Conservation (phyloP, 2,888 invertebrate species). For the Hemaris fuciformis region DNA sequence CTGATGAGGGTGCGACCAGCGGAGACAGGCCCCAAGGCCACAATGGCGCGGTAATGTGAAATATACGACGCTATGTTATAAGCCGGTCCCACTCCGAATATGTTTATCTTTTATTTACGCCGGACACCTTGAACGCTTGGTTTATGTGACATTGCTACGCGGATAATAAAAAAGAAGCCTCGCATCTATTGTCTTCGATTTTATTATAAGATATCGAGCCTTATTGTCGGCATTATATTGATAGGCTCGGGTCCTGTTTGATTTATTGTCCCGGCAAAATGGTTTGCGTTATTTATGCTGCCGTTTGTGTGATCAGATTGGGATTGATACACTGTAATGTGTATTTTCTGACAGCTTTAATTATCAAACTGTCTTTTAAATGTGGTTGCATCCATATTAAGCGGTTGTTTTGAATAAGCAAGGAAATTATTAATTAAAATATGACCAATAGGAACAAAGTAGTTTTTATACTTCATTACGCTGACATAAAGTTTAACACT, state of each 20-base stretch:
- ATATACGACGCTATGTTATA: neutral
- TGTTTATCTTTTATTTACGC: conserved; percentile 7
- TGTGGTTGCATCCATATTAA: no score
- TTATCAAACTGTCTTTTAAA: no score
- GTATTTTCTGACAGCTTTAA: neutral
- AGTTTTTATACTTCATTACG: neutral
- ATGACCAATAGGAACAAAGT: neutral
- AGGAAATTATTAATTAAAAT: neutral
- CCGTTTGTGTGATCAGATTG: neutral
- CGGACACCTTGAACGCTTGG: neutral
- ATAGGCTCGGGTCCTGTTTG: neutral
- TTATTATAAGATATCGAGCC: neutral
- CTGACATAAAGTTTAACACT: neutral
- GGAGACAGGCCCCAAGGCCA: conserved; percentile 41
- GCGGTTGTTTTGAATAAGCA: neutral
- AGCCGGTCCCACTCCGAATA: neutral
- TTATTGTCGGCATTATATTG: neutral
- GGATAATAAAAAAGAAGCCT: conserved; percentile 1
- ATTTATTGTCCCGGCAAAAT: neutral
- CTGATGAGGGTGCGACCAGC: conserved; percentile 47
- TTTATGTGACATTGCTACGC: conserved; percentile 2
- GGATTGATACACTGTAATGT: neutral
- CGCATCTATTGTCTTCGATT: neutral
- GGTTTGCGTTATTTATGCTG: neutral
- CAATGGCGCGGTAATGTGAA: conserved; percentile 30